Conservation (phyloP, 2,113 vertebrate genomes). For the Salvator merianae region DNA sequence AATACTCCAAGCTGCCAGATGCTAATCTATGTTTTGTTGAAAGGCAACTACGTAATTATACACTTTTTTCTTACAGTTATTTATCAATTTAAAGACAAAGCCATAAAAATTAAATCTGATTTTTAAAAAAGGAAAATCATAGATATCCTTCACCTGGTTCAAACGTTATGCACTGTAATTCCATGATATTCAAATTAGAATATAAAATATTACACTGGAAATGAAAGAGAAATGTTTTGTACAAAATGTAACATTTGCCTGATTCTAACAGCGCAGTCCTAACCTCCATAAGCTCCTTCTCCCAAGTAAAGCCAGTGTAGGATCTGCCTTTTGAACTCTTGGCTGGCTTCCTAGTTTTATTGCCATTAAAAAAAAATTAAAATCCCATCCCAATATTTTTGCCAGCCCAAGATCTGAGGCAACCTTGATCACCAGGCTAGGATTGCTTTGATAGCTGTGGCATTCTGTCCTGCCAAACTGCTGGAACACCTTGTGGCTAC, state of each 20-base stretch:
- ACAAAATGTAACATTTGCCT: constrained; percentile 40
- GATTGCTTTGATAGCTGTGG: too few relatives aligned
- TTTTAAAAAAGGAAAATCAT: constrained; percentile 33
- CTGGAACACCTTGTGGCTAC: too few relatives aligned
- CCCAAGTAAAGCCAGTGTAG: too few relatives aligned
- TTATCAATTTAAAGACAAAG: constrained; percentile 37
- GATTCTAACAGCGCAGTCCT: constrained; percentile 3
- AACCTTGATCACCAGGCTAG: too few relatives aligned
- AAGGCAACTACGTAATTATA: constrained; percentile 11
- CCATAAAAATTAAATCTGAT: constrained; percentile 11
- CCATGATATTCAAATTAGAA: constrained; percentile 41
- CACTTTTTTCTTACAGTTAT: constrained; percentile 7
- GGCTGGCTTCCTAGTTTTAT: too few relatives aligned
- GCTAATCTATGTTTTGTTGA: constrained; percentile 37
- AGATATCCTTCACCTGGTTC: constrained; percentile 29
- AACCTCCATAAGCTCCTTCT: too few relatives aligned
- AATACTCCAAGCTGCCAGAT: constrained; percentile 7
- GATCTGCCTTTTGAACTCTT: too few relatives aligned
- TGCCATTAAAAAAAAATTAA: too few relatives aligned
- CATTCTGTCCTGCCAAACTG: too few relatives aligned
- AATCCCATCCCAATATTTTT: too few relatives aligned
- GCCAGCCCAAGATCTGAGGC: too few relatives aligned
- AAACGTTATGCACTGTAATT: neutral
- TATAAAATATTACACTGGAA: constrained; percentile 20
- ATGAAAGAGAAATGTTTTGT: constrained; percentile 20